These are phyloP conservation scores for Cygnus olor DNA, from an alignment of 2,797 vertebrate genomes.

Conservation along the genomic window DNA sequence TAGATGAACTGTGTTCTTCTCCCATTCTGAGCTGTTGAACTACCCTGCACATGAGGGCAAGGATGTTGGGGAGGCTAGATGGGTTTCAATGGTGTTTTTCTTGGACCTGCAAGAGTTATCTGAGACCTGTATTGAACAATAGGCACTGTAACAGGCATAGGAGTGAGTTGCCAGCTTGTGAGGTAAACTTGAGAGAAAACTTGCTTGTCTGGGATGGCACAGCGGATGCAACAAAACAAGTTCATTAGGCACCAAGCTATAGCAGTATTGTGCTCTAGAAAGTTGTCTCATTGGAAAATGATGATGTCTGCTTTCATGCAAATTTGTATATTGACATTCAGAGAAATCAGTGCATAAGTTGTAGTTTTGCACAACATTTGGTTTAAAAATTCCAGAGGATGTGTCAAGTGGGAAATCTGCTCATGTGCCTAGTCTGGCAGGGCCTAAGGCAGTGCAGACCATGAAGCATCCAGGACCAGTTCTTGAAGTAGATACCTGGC, in stretches of 20 bases:
- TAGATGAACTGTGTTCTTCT: not conserved
- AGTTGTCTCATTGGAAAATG: not conserved
- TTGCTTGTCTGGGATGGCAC: not conserved
- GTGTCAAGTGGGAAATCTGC: not conserved
- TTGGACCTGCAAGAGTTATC: not conserved
- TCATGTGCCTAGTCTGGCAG: not conserved
- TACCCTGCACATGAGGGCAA: not conserved
- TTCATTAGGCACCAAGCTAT: fast-evolving
- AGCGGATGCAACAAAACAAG: not conserved
- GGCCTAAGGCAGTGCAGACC: no score
- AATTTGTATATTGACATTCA: not conserved
- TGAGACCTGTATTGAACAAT: not conserved
- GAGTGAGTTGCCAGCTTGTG: not conserved
- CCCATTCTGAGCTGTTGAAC: not conserved
- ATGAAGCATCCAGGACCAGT: not conserved
- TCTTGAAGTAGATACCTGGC: not conserved
- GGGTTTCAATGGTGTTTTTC: not conserved
- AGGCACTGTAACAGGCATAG: fast-evolving
- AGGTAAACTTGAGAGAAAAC: not conserved
- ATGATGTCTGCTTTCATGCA: not conserved
- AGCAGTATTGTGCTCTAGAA: not conserved
- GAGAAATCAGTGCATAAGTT: not conserved
- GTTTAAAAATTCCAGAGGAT: not conserved
- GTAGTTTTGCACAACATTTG: not conserved
- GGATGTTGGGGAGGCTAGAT: not conserved